Base-by-base conservation (phyloP, 1,140 invertebrate species). In the Drosophila chauvacae region DNA sequence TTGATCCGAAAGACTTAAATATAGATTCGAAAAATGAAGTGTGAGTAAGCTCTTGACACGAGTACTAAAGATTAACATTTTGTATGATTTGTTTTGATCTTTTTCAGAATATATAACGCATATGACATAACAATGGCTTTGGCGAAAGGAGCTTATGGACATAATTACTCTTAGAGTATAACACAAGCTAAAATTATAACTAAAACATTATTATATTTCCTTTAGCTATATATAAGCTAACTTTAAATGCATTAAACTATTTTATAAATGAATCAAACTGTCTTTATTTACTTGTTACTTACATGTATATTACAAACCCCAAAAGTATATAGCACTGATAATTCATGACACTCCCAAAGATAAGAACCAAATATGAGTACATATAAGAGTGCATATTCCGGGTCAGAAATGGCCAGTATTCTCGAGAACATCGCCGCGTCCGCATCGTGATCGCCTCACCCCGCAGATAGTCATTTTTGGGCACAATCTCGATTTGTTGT, bases 51-150 rank as follows among this genome's bases (percentile, higher is more conserved):
- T 9, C 4, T 30, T 6, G 1, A 7, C 7, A 13, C 0, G 2
- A 59, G 48, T 35, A 44, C 3, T 11, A n/a, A 7, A 50, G 1
- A 16, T 6, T 35, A 10, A 2, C 7, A 18, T 4, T 3, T 30
- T 26, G 23, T 11, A 18, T 14, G 1, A 2, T 7, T 2, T 13
- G 10, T 11, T 10, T 4, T 14, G 3, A 18, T 37, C 11, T 13
- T 4, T 51, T 70, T 30, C 18, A 79, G 95, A 35, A 94, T 96
- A 11, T 92, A 95, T 26, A 95, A 94, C 69, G 95, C 95, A 3
- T 95, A 95, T 63, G 66, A 70, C 18, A 51, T 76, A 28, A 11
- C 26, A 18, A 74, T 76, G 73, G 33, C 51, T 39, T 33, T 76
- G 60, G 39, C 61, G 9, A 74, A 45, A 74, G 53, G 26, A 3